phyloP scores from a whole-genome alignment of 2,797 vertebrate species.

The Cirrhinus molitorella region DNA sequence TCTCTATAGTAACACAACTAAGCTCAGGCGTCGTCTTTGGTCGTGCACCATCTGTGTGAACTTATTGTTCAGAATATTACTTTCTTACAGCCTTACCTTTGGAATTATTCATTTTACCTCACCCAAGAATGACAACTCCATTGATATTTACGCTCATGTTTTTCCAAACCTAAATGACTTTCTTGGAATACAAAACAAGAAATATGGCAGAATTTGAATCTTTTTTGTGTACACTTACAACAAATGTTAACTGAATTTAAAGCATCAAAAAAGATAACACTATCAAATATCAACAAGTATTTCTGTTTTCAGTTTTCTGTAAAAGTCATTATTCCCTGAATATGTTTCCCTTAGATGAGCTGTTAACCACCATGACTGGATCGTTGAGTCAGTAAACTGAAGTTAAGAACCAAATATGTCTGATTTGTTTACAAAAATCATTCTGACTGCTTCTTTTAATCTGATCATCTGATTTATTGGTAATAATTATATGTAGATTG shows the following conservation, averaged over 20 bases:
- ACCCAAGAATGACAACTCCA: background rate
- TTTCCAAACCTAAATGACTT: background rate
- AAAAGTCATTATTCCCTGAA: background rate
- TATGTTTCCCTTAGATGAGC: background rate
- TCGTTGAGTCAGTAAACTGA: background rate
- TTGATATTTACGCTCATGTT: background rate
- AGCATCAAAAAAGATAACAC: background rate
- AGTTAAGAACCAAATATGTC: background rate
- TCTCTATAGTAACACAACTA: constrained; percentile 70
- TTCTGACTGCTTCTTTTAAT: background rate
- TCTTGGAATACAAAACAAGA: background rate
- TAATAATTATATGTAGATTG: background rate
- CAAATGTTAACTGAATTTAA: background rate
- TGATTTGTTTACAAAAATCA: background rate
- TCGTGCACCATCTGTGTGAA: constrained; percentile 1
- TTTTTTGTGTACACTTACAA: background rate
- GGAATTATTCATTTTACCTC: background rate
- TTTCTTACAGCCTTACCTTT: constrained; percentile 7
- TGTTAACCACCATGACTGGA: background rate
- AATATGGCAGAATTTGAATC: background rate
- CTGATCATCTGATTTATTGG: constrained; percentile 5
- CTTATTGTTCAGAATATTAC: constrained; percentile 26
- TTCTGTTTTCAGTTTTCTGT: background rate
- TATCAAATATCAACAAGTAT: background rate
- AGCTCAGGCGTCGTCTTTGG: constrained; percentile 10